Evolutionary conservation across 2,888 invertebrate genomes (phyloP).

Genomic region (Ophioninae sp.): DNA sequence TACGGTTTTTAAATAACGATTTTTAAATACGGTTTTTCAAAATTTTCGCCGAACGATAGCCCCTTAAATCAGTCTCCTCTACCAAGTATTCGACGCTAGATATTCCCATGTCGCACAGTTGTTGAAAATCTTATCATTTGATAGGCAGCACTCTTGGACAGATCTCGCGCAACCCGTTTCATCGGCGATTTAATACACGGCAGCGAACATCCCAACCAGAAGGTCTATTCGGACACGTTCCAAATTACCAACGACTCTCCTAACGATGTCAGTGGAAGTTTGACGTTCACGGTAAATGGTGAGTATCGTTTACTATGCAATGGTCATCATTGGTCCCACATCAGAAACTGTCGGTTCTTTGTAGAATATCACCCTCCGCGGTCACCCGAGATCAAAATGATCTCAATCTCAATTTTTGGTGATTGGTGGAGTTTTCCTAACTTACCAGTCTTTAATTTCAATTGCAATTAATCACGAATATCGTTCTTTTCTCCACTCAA

Average conservation of each 20-base stretch:
- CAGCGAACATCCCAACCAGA: conserved; percentile 42
- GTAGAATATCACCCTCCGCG: neutral
- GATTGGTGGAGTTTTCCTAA: too few relatives aligned
- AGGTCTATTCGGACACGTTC: neutral
- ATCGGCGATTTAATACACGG: conserved; percentile 75
- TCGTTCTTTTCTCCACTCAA: too few relatives aligned
- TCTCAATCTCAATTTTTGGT: too few relatives aligned
- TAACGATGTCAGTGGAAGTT: neutral
- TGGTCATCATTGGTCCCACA: neutral
- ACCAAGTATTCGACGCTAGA: neutral
- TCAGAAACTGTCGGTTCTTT: neutral
- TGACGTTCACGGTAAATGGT: conserved; percentile 8
- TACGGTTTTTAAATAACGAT: too few relatives aligned
- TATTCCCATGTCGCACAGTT: neutral
- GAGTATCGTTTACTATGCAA: neutral
- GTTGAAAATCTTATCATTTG: neutral
- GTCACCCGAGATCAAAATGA: too few relatives aligned
- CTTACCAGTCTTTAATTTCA: too few relatives aligned
- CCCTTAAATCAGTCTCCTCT: too few relatives aligned
- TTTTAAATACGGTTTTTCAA: too few relatives aligned
- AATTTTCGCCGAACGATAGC: too few relatives aligned
- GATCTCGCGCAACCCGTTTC: conserved; percentile 64
- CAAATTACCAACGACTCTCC: conserved; percentile 1
- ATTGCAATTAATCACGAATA: too few relatives aligned
- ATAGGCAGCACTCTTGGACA: neutral